These are phyloP conservation scores for Forbesichthys agassizii DNA, from an alignment of 2,113 vertebrate genomes.

Conservation along the genomic window DNA sequence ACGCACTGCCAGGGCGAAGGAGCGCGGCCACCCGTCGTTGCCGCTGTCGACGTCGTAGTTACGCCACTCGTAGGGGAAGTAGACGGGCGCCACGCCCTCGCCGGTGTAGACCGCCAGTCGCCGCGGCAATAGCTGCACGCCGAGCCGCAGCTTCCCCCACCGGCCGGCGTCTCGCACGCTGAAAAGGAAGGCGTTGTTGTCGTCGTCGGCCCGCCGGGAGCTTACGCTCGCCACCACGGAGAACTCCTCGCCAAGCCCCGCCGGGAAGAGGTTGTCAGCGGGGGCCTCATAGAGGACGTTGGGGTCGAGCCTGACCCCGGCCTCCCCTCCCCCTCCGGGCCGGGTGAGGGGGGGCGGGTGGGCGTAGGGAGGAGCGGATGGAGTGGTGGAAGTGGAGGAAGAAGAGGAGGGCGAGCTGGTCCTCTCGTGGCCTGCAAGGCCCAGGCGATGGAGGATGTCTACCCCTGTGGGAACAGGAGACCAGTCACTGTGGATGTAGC, in stretches of 20 bases:
- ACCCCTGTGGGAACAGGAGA: conserved; percentile 80
- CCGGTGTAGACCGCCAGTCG: conserved; percentile 85
- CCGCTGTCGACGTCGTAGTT: too few relatives aligned
- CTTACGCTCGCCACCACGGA: conserved; percentile 85
- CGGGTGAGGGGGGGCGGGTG: conserved; percentile 43
- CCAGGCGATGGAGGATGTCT: conserved; percentile 88
- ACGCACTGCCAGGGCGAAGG: conserved; percentile 82
- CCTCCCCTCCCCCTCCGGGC: conserved; percentile 25
- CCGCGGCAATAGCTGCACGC: conserved; percentile 87
- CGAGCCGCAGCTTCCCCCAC: conserved; percentile 81
- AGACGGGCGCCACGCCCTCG: conserved; percentile 78
- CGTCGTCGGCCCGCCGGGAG: conserved; percentile 75
- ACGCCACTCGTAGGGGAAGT: conserved; percentile 86
- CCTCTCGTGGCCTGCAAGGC: conserved; percentile 75
- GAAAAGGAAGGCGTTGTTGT: conserved; percentile 93
- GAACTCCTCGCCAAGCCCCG: conserved; percentile 80
- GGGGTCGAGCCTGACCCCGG: conserved; percentile 80
- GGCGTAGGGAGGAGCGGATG: conserved; percentile 72
- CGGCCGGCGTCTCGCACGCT: conserved; percentile 82
- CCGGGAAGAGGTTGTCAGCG: conserved; percentile 73
- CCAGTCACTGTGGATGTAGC: not conserved
- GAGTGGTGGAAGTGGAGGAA: conserved; percentile 49
- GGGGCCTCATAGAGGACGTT: conserved; percentile 80
- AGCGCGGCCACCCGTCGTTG: conserved; percentile 83
- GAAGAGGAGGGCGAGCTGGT: conserved; percentile 57